Percentiles rank a stretch among this genome's conserved stretches.
Conservation (phyloP, 2,888 invertebrate genomes). For the Sinhomidia bicolor region DNA sequence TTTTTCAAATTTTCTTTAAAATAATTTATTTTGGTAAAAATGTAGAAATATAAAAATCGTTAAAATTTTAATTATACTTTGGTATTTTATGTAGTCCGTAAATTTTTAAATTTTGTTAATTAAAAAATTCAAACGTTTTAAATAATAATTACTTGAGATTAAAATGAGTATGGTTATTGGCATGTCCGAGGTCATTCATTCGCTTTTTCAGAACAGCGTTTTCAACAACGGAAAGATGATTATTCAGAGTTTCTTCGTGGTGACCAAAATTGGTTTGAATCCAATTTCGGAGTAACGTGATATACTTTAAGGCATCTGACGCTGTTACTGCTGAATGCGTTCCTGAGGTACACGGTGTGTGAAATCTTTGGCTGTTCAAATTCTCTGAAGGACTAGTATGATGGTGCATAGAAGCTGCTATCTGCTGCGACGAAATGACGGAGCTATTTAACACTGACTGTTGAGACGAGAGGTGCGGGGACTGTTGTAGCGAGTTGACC, state of each 20-base stretch:
- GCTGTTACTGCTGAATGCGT: not conserved
- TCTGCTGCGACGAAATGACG: not conserved
- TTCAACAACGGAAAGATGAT: constrained; percentile 64
- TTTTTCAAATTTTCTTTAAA: too few species aligned
- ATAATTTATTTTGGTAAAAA: not conserved
- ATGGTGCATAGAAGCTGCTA: not conserved
- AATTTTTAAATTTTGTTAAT: too few species aligned
- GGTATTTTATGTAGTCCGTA: too few species aligned
- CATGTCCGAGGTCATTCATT: not conserved
- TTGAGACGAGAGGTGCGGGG: not conserved
- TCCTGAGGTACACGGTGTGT: not conserved
- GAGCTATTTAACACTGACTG: not conserved
- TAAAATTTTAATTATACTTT: not conserved
- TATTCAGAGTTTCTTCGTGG: constrained; percentile 40
- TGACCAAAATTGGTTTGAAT: constrained; percentile 42
- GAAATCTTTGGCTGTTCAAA: not conserved
- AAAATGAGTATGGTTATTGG: not conserved
- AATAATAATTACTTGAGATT: too few species aligned
- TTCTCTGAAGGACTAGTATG: not conserved
- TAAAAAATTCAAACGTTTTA: too few species aligned
- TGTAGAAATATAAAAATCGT: not conserved
- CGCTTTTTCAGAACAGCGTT: constrained; percentile 60
- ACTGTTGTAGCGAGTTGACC: not conserved
- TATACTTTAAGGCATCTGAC: constrained; percentile 59
- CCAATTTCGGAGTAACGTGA: constrained; percentile 59